Percentiles rank a stretch among this genome's conserved stretches.
Conservation (phyloP, 2,113 vertebrate genomes). For the Speoplatyrhinus poulsoni region DNA sequence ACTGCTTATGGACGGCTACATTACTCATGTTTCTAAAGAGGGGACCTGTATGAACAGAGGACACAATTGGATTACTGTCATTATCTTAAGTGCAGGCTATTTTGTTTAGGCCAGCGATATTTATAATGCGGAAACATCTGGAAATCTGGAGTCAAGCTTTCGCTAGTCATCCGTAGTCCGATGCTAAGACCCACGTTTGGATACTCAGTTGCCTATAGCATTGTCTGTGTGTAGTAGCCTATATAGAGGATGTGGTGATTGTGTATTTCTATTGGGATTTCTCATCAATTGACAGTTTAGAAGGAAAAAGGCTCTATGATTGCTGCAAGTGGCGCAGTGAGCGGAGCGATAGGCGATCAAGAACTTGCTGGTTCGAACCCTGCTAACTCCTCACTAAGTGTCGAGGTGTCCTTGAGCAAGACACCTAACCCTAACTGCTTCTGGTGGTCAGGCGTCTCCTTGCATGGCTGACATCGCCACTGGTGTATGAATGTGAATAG, state of each 20-base stretch:
- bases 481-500: too few species aligned
- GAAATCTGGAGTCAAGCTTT: conserved; percentile 4
- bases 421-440: too few species aligned
- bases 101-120: conserved; percentile 52
- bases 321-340: too few species aligned
- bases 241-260: background rate
- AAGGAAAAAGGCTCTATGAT: background rate
- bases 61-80: conserved; percentile 41
- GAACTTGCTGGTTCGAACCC: too few species aligned
- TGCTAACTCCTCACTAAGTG: too few species aligned
- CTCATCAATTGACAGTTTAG: background rate
- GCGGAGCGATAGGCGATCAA: too few species aligned
- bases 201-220: background rate
- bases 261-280: background rate
- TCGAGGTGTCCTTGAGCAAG: too few species aligned
- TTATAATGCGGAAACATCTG: conserved; percentile 30
- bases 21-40: conserved; percentile 42
- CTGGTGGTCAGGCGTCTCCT: too few species aligned
- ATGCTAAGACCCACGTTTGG: conserved; percentile 29
- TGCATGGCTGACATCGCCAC: too few species aligned
- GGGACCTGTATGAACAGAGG: conserved; percentile 31
- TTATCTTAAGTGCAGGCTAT: conserved; percentile 57
- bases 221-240: background rate
- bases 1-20: conserved; percentile 16
- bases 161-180: conserved; percentile 26